A percentile compares a stretch with the other conserved stretches of the same genome.
phyloP scores from a whole-genome alignment of 2,797 vertebrate genomes.

The Lophius americanus region DNA sequence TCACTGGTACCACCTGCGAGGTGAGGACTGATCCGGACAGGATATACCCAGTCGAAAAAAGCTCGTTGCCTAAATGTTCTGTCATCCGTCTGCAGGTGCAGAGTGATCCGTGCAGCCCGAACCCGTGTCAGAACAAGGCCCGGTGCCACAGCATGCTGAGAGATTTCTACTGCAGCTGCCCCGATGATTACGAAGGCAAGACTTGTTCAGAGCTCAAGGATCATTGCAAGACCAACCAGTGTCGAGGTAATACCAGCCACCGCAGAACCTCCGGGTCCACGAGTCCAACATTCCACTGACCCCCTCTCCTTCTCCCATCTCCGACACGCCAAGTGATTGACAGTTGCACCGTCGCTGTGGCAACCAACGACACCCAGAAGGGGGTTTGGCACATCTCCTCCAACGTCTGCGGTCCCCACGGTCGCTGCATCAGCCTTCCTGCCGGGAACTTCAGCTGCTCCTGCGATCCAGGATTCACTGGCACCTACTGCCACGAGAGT shows the following conservation, averaged over 20 bases:
- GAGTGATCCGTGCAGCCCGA: constrained; percentile 87
- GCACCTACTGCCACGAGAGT: constrained; percentile 97
- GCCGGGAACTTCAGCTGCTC: constrained; percentile 94
- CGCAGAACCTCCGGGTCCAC: not conserved
- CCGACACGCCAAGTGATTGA: constrained; percentile 85
- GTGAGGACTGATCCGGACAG: constrained; percentile 71
- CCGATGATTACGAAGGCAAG: constrained; percentile 90
- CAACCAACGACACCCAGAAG: constrained; percentile 82
- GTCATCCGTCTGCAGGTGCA: constrained; percentile 78
- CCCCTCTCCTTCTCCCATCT: not conserved
- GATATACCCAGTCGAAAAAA: too few relatives aligned
- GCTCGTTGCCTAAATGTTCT: too few relatives aligned
- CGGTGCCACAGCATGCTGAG: constrained; percentile 85
- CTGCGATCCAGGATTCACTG: constrained; percentile 93
- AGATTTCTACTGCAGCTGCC: constrained; percentile 92
- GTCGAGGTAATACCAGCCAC: constrained; percentile 81
- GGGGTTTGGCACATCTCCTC: constrained; percentile 85
- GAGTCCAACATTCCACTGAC: not conserved
- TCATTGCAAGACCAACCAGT: constrained; percentile 90
- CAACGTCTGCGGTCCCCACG: constrained; percentile 93
- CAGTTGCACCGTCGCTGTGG: constrained; percentile 90
- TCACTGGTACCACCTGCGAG: constrained; percentile 88
- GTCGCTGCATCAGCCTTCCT: constrained; percentile 90
- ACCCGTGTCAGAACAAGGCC: constrained; percentile 90
- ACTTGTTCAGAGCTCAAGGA: constrained; percentile 92